phyloP scores from a whole-genome alignment of 2,113 vertebrate genomes.

The Urocynchramus pylzowi region DNA sequence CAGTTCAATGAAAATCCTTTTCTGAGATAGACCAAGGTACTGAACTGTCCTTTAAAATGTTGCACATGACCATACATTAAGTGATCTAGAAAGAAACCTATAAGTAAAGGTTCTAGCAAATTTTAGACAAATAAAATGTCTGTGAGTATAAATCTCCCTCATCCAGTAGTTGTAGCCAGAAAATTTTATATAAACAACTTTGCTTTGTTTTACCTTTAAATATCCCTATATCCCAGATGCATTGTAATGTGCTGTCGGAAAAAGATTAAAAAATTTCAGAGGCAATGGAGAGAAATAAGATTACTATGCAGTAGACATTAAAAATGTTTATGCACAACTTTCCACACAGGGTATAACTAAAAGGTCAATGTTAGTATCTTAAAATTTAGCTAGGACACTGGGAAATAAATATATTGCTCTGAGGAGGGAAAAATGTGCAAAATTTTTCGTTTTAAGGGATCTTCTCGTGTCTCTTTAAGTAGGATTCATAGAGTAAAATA shows the following conservation, averaged over 20 bases:
- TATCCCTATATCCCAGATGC: not conserved
- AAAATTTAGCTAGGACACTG: not conserved
- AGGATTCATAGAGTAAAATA: not conserved
- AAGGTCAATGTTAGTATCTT: not conserved
- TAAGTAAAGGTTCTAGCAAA: not conserved
- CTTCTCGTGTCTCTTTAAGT: not conserved
- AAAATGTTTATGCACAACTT: not conserved
- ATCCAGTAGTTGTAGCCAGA: not conserved
- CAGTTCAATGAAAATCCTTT: not conserved
- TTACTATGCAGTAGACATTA: not conserved
- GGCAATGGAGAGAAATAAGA: not conserved
- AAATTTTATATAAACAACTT: not conserved
- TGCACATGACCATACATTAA: not conserved
- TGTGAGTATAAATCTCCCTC: not conserved
- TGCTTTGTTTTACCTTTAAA: not conserved
- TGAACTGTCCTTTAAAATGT: not conserved
- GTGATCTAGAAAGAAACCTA: not conserved
- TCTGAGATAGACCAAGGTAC: not conserved
- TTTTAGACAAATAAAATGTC: not conserved
- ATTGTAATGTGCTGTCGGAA: not conserved
- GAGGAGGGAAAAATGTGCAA: not conserved
- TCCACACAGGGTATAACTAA: not conserved
- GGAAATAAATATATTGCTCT: not conserved
- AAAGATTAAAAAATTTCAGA: not conserved
- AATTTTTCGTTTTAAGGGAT: not conserved